Conservation (phyloP, 1,140 invertebrate species). For the Uloborus diversus region DNA sequence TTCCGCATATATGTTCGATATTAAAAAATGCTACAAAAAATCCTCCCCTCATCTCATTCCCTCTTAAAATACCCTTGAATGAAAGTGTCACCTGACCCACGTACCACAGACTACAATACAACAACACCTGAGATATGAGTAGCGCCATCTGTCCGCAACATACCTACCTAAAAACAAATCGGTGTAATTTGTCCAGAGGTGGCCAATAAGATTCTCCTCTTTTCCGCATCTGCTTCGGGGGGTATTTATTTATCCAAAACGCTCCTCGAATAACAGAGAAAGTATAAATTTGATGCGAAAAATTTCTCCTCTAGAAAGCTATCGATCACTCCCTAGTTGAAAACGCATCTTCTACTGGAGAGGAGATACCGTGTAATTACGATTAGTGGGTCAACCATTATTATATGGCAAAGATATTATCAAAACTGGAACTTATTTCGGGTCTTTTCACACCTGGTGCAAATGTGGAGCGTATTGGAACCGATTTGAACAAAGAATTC, state of each 20-base stretch:
- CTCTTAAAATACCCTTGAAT: background rate
- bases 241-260: conserved; percentile 5
- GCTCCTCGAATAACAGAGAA: conserved; percentile 8
- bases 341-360: conserved; percentile 25
- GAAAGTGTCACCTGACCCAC: conserved; percentile 31
- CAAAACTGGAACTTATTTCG: background rate
- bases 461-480: background rate
- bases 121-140: conserved; percentile 2
- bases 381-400: conserved; percentile 38
- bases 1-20: conserved; percentile 1
- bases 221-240: conserved; percentile 18
- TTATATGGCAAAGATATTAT: background rate
- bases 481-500: too few species aligned
- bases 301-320: conserved; percentile 2
- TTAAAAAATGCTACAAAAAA: conserved; percentile 9
- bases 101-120: background rate
- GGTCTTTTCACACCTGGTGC: conserved; percentile 38
- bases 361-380: conserved; percentile 50
- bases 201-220: conserved; percentile 32
- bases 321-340: conserved; percentile 3
- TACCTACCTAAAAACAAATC: conserved; percentile 22
- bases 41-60: background rate
- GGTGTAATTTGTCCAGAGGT: conserved; percentile 21
- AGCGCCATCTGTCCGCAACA: background rate
- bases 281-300: conserved; percentile 40